Conservation (phyloP, 1,140 invertebrate genomes). For the Orchestia grillus region DNA sequence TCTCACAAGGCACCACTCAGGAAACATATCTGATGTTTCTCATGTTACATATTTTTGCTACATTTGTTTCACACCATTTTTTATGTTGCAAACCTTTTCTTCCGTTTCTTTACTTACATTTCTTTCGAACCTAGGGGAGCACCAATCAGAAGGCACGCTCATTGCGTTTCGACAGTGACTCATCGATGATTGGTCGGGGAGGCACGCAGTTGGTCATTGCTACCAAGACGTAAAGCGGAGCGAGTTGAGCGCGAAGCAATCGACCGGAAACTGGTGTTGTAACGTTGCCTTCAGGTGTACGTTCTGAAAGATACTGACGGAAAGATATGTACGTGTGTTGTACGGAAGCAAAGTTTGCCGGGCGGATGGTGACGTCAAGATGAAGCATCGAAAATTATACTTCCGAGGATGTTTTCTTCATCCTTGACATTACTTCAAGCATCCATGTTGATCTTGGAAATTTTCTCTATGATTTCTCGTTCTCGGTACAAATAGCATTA, state of each 20-base stretch:
- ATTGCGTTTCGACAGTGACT: not conserved
- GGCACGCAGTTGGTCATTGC: not conserved
- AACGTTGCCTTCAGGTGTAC: not conserved
- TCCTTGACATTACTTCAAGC: not conserved
- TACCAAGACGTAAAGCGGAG: not conserved
- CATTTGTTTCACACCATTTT: no score
- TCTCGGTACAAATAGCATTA: not conserved
- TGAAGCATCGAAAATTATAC: not conserved
- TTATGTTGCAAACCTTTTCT: no score
- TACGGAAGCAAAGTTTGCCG: not conserved
- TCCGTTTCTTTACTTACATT: no score
- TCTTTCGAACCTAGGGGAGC: no score
- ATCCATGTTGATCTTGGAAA: not conserved
- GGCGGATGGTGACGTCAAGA: not conserved
- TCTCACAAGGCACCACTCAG: no score
- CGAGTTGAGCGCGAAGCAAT: not conserved
- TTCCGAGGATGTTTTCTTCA: not conserved
- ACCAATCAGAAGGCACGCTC: no score
- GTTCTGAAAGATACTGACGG: not conserved
- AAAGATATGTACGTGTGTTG: not conserved
- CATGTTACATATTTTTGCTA: no score
- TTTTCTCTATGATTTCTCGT: not conserved
- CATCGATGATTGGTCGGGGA: not conserved
- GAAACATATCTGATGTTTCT: no score
- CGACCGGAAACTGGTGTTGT: not conserved